These are phyloP conservation scores for Argyrosomus regius DNA, from an alignment of 2,797 vertebrate species.

Conservation along the genomic window DNA sequence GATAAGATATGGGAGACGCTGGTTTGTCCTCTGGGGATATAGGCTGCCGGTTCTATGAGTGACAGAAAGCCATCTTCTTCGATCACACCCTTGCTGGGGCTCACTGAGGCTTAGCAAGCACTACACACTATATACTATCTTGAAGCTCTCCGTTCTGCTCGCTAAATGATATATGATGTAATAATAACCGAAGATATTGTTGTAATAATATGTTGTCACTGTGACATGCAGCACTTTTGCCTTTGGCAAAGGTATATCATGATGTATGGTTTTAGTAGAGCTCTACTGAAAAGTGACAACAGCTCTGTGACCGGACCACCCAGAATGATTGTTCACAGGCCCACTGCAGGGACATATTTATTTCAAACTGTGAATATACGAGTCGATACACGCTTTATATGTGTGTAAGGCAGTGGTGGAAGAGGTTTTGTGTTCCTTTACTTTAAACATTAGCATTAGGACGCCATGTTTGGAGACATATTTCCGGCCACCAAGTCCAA, in stretches of 20 bases:
- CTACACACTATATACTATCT: conserved; percentile 43
- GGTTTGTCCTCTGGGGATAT: conserved; percentile 53
- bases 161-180: conserved; percentile 45
- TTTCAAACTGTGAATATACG: conserved; percentile 6
- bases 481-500: background rate
- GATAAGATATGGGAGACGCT: conserved; percentile 34
- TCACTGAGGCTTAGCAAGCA: conserved; percentile 39
- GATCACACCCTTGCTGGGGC: conserved; percentile 16
- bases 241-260: conserved; percentile 43
- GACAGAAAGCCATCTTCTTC: conserved; percentile 49
- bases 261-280: conserved; percentile 32
- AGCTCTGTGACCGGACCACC: conserved; percentile 48
- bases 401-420: conserved; percentile 1
- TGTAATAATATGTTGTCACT: conserved; percentile 46
- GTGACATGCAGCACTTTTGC: conserved; percentile 15
- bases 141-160: conserved; percentile 22
- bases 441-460: background rate
- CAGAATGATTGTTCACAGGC: conserved; percentile 25
- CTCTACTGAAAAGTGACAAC: conserved; percentile 31
- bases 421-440: background rate
- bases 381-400: conserved; percentile 18
- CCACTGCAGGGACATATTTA: background rate
- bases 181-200: conserved; percentile 43
- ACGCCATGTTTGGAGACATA: background rate
- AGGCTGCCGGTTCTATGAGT: conserved; percentile 34